A percentile compares a stretch with the other conserved stretches of the same genome.
These are phyloP conservation scores for Trialeurodes vaporariorum DNA, from an alignment of 1,140 invertebrate genomes.

Conservation along the genomic window DNA sequence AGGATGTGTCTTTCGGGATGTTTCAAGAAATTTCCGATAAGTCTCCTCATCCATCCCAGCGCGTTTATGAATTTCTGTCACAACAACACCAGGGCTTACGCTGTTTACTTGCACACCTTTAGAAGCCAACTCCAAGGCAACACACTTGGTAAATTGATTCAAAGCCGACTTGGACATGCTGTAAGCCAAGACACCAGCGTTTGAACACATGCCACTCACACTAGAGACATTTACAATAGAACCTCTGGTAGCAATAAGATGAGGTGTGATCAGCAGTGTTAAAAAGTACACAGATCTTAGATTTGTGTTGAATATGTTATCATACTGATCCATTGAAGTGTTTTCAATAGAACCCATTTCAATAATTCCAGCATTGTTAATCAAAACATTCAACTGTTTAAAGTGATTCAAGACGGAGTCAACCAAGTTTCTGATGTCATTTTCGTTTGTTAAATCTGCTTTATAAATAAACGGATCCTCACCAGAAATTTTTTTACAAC, in stretches of 20 bases:
- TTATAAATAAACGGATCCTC: constrained; percentile 40
- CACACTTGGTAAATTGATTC: constrained; percentile 49
- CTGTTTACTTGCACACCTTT: constrained; percentile 25
- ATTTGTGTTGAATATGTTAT: constrained; percentile 71
- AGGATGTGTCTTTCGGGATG: constrained; percentile 36
- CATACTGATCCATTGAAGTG: constrained; percentile 67
- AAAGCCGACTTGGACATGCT: constrained; percentile 48
- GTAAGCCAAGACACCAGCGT: constrained; percentile 29
- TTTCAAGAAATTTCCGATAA: constrained; percentile 42
- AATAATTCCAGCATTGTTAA: constrained; percentile 44
- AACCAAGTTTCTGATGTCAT: constrained; percentile 56
- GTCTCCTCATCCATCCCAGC: constrained; percentile 43
- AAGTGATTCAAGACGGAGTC: constrained; percentile 53
- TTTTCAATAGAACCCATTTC: constrained; percentile 70
- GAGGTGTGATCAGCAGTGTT: constrained; percentile 67
- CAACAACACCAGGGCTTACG: constrained; percentile 45
- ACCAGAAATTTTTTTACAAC: constrained; percentile 41
- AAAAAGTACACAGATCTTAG: constrained; percentile 71
- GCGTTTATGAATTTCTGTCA: constrained; percentile 49
- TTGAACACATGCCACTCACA: constrained; percentile 43
- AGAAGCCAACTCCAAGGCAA: constrained; percentile 39
- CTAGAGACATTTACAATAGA: constrained; percentile 86
- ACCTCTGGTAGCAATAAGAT: constrained; percentile 67
- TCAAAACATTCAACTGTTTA: constrained; percentile 37
- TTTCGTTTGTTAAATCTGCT: constrained; percentile 63